These are phyloP conservation scores for Synanceia verrucosa DNA, from an alignment of 2,797 vertebrate species.

Conservation along the genomic window DNA sequence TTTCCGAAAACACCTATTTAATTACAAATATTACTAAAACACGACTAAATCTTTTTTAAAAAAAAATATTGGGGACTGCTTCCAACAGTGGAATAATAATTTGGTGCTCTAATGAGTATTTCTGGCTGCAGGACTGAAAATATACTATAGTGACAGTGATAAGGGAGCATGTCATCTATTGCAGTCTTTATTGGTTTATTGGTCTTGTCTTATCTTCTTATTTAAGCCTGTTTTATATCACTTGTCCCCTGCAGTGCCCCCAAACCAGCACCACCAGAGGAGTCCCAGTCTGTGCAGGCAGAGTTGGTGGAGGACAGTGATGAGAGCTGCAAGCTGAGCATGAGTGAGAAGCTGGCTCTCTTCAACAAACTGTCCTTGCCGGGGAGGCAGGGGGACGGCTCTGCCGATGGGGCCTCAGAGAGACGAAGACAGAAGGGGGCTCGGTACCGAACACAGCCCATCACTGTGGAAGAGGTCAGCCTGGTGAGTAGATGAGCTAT, in stretches of 20 bases:
- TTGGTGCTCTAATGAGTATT: neutral
- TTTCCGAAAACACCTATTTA: neutral
- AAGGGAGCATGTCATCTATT: neutral
- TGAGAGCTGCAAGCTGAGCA: conserved; percentile 81
- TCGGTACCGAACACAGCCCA: conserved; percentile 84
- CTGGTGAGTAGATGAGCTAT: conserved; percentile 65
- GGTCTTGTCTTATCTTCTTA: neutral
- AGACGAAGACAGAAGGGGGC: conserved; percentile 82
- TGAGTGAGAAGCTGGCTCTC: conserved; percentile 86
- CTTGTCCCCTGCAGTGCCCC: conserved; percentile 45
- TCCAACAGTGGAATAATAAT: neutral
- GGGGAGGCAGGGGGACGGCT: conserved; percentile 26
- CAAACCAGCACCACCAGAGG: conserved; percentile 41
- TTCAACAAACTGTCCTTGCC: conserved; percentile 83
- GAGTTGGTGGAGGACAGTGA: conserved; percentile 67
- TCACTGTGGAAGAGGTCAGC: conserved; percentile 83
- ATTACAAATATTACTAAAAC: neutral
- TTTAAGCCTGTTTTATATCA: neutral
- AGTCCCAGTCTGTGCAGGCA: conserved; percentile 29
- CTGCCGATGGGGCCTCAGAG: conserved; percentile 58
- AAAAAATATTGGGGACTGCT: neutral
- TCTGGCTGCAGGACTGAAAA: neutral
- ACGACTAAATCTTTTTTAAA: neutral
- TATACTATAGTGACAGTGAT: neutral
- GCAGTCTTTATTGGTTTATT: neutral